Percentiles rank a stretch among this genome's conserved stretches.
These are phyloP conservation scores for Amorpha juglandis DNA, from an alignment of 2,888 invertebrate genomes.

Conservation along the genomic window DNA sequence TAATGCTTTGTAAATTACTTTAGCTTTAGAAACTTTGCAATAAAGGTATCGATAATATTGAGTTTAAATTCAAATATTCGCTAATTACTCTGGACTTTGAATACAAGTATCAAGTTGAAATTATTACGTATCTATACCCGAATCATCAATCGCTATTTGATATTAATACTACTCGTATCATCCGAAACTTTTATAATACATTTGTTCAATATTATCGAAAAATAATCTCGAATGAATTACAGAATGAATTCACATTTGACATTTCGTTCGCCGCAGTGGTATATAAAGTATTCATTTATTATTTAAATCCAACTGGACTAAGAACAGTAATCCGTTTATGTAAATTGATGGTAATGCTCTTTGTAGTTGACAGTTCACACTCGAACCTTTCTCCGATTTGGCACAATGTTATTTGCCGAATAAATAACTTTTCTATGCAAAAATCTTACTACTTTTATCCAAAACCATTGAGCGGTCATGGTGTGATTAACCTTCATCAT, in stretches of 20 bases:
- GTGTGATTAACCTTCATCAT: no score
- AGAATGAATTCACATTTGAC: not conserved
- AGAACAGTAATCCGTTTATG: conserved; percentile 70
- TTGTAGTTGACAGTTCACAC: conserved; percentile 50
- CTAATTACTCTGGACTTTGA: no score
- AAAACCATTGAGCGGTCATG: no score
- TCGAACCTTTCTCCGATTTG: conserved; percentile 27
- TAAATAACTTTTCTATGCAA: conserved; percentile 7
- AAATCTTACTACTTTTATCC: no score
- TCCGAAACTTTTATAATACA: not conserved
- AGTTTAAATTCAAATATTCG: no score
- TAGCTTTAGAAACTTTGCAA: not conserved
- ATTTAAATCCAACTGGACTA: conserved; percentile 68
- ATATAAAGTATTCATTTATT: conserved; percentile 59
- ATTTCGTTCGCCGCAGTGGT: conserved; percentile 37
- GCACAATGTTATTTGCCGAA: conserved; percentile 17
- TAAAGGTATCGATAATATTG: not conserved
- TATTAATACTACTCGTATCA: no score
- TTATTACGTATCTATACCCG: no score
- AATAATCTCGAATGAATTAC: not conserved
- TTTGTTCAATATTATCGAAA: not conserved
- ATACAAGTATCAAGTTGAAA: no score
- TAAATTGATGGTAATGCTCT: conserved; percentile 68
- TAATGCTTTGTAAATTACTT: not conserved
- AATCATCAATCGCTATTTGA: no score